Evolutionary conservation across 2,888 invertebrate species (phyloP).

Genomic region (Pristionchus japonicus): DNA sequence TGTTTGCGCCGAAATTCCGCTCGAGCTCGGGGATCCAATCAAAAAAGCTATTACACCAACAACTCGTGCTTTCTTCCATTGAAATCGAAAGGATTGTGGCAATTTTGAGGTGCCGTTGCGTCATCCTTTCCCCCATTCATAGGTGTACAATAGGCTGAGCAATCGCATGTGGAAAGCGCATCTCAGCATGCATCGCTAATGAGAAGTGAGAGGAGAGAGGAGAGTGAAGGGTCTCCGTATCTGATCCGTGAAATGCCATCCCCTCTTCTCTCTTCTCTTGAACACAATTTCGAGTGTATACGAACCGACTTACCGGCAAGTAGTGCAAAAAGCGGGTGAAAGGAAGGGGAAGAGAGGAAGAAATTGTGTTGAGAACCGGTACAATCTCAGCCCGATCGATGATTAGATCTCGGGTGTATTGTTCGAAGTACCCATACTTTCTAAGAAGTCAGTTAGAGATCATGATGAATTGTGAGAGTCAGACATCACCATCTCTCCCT

Average conservation of each 20-base stretch:
- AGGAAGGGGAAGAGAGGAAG: neutral
- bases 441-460: too few relatives aligned
- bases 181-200: neutral
- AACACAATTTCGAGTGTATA: neutral
- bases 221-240: too few relatives aligned
- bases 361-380: conserved; percentile 26
- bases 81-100: neutral
- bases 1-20: neutral
- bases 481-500: neutral
- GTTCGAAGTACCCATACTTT: too few relatives aligned
- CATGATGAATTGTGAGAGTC: too few relatives aligned
- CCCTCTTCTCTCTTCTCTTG: neutral
- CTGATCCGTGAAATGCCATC: conserved; percentile 3
- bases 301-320: neutral
- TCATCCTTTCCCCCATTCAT: neutral
- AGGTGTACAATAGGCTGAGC: neutral
- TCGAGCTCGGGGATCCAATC: conserved; percentile 7
- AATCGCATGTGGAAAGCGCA: neutral
- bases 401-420: conserved; percentile 5
- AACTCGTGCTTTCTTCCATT: neutral
- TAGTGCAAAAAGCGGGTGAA: neutral
- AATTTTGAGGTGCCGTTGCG: neutral
- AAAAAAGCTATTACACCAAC: conserved; percentile 37
- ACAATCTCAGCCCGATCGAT: conserved; percentile 10
- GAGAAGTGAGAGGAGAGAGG: neutral